These are phyloP conservation scores for Masticophis lateralis DNA, from an alignment of 2,797 vertebrate genomes.

Conservation along the genomic window DNA sequence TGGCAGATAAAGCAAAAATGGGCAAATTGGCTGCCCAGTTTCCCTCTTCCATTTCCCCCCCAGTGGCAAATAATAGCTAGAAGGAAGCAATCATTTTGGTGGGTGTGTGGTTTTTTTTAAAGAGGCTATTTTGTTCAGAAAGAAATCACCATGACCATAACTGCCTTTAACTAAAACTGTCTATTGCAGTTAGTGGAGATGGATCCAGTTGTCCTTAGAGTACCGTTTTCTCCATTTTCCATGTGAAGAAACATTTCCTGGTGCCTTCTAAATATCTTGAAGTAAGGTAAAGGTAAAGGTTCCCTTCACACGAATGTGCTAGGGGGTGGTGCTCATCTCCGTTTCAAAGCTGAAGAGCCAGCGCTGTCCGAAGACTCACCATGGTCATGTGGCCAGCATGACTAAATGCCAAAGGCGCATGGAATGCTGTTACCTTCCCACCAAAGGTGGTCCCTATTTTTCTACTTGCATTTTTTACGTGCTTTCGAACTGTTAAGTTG, in stretches of 20 bases:
- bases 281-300: neutral
- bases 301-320: too few species aligned
- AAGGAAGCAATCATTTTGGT: slow-evolving; percentile 52
- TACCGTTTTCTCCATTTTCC: neutral
- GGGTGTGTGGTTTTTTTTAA: fast-evolving
- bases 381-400: too few species aligned
- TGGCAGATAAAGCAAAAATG: slow-evolving; percentile 53
- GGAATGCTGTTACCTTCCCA: too few species aligned
- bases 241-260: neutral
- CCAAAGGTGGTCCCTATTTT: too few species aligned
- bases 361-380: too few species aligned
- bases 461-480: too few species aligned
- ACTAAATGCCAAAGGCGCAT: too few species aligned
- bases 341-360: too few species aligned
- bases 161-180: slow-evolving; percentile 14
- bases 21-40: slow-evolving; percentile 34
- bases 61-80: neutral
- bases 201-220: neutral
- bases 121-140: slow-evolving; percentile 32
- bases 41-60: neutral
- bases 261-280: neutral
- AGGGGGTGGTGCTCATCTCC: too few species aligned
- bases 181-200: neutral
- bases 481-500: too few species aligned
- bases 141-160: slow-evolving; percentile 22